Evolutionary conservation across 1,140 invertebrate genomes (phyloP).

Genomic region (Thaumatotibia leucotreta): DNA sequence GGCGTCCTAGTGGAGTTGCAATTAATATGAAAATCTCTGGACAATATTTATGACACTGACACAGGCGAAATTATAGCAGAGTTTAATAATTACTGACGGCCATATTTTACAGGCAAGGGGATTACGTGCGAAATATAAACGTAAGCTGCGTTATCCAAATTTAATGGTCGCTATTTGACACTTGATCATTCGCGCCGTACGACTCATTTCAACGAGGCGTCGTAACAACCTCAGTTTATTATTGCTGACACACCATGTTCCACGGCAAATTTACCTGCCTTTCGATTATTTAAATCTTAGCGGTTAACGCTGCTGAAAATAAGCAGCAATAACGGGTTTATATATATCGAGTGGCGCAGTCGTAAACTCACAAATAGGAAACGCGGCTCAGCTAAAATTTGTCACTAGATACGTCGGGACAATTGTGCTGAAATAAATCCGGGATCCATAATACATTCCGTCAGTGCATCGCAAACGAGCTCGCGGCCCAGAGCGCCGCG

Average conservation of each 20-base stretch:
- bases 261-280: slow-evolving; percentile 22
- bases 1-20: slow-evolving; percentile 56
- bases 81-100: slow-evolving; percentile 68
- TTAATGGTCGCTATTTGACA: slow-evolving; percentile 66
- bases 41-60: slow-evolving; percentile 65
- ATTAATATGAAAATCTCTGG: slow-evolving; percentile 69
- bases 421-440: slow-evolving; percentile 18
- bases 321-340: not conserved
- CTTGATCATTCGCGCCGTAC: slow-evolving; percentile 54
- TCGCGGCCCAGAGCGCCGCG: slow-evolving; percentile 7
- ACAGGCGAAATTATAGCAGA: slow-evolving; percentile 55
- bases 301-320: not conserved
- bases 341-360: not conserved
- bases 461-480: slow-evolving; percentile 48
- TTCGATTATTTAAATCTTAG: not conserved
- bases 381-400: not conserved
- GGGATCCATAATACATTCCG: slow-evolving; percentile 42
- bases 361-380: not conserved
- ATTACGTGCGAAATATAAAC: slow-evolving; percentile 66
- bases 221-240: slow-evolving; percentile 47
- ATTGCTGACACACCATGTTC: slow-evolving; percentile 33
- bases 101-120: slow-evolving; percentile 64
- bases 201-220: slow-evolving; percentile 36
- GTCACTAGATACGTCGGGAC: not conserved
- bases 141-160: slow-evolving; percentile 61